These are phyloP conservation scores for Dreissena polymorpha DNA, from an alignment of 1,140 invertebrate species.

Conservation along the genomic window DNA sequence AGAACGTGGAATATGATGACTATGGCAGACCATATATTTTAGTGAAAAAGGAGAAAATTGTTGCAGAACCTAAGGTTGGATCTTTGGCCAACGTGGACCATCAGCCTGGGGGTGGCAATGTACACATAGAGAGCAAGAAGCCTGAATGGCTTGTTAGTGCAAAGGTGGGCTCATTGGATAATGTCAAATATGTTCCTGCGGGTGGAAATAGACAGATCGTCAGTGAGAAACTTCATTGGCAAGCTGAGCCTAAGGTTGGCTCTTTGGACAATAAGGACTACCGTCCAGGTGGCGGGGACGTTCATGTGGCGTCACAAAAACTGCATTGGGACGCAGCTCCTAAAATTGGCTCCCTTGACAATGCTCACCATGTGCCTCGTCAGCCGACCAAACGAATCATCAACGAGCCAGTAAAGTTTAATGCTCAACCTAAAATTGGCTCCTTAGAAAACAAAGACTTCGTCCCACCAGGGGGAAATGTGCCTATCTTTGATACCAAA, in stretches of 20 bases:
- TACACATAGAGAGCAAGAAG: conserved; percentile 49
- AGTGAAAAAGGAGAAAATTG: conserved; percentile 49
- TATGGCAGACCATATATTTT: conserved; percentile 39
- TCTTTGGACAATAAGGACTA: conserved; percentile 82
- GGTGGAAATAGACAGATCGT: conserved; percentile 68
- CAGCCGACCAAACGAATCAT: conserved; percentile 61
- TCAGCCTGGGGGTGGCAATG: conserved; percentile 90
- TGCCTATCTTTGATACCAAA: conserved; percentile 52
- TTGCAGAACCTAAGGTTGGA: conserved; percentile 70
- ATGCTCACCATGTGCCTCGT: conserved; percentile 82
- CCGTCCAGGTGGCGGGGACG: conserved; percentile 56
- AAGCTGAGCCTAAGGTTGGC: conserved; percentile 81
- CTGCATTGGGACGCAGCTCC: conserved; percentile 81
- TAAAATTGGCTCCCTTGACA: conserved; percentile 94
- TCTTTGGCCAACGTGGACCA: conserved; percentile 96
- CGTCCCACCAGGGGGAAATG: conserved; percentile 49
- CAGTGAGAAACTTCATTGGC: conserved; percentile 93
- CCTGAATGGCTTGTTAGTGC: conserved; percentile 66
- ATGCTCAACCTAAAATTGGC: conserved; percentile 56
- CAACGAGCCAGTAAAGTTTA: conserved; percentile 56
- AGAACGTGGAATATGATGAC: conserved; percentile 51
- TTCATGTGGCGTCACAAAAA: conserved; percentile 77
- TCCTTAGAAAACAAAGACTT: conserved; percentile 60
- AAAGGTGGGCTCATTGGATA: conserved; percentile 74
- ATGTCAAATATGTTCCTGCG: conserved; percentile 67